These are phyloP conservation scores for Slavum lentiscoides DNA, from an alignment of 2,888 invertebrate species.

Conservation along the genomic window DNA sequence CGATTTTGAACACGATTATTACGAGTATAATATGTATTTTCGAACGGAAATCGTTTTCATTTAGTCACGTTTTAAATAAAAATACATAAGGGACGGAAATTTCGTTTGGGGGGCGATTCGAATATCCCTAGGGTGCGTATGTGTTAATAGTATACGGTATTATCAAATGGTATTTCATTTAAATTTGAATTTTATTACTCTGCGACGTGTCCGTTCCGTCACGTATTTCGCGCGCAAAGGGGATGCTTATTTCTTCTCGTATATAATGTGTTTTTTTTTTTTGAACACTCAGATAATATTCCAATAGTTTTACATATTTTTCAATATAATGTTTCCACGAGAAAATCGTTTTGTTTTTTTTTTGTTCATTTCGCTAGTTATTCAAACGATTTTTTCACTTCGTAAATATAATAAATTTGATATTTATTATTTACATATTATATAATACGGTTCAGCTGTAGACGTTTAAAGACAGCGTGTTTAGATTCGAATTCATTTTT, in stretches of 20 bases:
- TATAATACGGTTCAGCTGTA: too few species aligned
- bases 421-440: too few species aligned
- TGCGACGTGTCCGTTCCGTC: slow-evolving; percentile 8
- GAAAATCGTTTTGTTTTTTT: too few species aligned
- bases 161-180: slow-evolving; percentile 48
- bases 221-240: slow-evolving; percentile 9
- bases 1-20: background rate
- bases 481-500: too few species aligned
- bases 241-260: background rate
- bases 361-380: background rate
- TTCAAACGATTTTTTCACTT: background rate
- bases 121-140: slow-evolving; percentile 27
- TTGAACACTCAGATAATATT: background rate
- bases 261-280: background rate
- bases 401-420: too few species aligned
- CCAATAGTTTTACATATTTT: too few species aligned
- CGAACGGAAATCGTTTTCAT: slow-evolving; percentile 17
- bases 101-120: slow-evolving; percentile 35
- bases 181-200: slow-evolving; percentile 51
- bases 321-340: too few species aligned
- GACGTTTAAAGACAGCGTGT: too few species aligned
- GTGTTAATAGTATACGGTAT: slow-evolving; percentile 28
- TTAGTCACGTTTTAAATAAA: slow-evolving; percentile 40
- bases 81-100: slow-evolving; percentile 21
- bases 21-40: background rate